Conservation (phyloP, 2,113 vertebrate genomes). For the Labeo catla region DNA sequence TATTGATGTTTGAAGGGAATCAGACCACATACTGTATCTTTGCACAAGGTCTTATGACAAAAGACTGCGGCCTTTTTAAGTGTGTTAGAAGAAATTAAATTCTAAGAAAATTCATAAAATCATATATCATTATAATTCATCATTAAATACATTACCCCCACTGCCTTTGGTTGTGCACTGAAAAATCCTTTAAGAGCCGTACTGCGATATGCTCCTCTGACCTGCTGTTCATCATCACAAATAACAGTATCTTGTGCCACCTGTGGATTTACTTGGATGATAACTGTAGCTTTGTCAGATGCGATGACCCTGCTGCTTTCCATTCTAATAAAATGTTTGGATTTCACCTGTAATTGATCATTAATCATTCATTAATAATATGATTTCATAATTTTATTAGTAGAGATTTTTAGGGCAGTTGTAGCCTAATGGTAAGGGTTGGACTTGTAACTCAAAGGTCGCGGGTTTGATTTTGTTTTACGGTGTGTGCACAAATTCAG, state of each 20-base stretch:
- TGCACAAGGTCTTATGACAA: too few relatives aligned
- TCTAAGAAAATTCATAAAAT: background rate
- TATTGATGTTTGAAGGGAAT: background rate
- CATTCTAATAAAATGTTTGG: background rate
- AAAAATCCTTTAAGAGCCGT: constrained; percentile 2
- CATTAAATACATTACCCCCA: constrained; percentile 44
- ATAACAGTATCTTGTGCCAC: background rate
- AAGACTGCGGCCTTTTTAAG: too few relatives aligned
- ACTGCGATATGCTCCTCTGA: background rate
- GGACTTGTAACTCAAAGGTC: too few relatives aligned
- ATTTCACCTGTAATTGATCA: constrained; percentile 11
- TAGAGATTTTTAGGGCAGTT: too few relatives aligned
- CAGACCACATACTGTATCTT: background rate
- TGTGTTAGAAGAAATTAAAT: too few relatives aligned
- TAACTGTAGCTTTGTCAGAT: background rate
- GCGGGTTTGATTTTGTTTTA: too few relatives aligned
- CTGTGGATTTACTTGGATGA: constrained; percentile 26
- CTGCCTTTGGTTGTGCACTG: constrained; percentile 35
- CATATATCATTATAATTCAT: background rate
- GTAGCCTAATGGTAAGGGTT: too few relatives aligned
- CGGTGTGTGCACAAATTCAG: too few relatives aligned
- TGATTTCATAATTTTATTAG: too few relatives aligned
- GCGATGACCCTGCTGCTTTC: background rate
- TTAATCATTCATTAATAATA: too few relatives aligned
- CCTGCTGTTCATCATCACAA: background rate